Percentiles rank a stretch among this genome's conserved stretches.
These are phyloP conservation scores for Mimumesa dahlbomi DNA, from an alignment of 2,888 invertebrate genomes.

Conservation along the genomic window DNA sequence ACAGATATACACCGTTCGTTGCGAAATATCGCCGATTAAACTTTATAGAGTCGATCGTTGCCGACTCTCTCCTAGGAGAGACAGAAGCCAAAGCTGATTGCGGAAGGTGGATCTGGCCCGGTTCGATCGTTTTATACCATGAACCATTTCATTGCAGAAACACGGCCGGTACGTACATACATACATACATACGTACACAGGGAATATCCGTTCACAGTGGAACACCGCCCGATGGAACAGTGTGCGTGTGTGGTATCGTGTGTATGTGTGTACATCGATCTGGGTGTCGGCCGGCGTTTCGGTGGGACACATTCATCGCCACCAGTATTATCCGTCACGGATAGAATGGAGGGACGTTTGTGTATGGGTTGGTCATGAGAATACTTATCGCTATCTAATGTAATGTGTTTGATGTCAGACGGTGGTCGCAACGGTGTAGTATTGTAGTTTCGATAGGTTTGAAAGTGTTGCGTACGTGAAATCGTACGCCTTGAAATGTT, in stretches of 20 bases:
- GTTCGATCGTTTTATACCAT: conserved; percentile 26
- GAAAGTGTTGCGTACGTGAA: no score
- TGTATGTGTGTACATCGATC: conserved; percentile 28
- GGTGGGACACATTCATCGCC: conserved; percentile 17
- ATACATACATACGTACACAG: conserved; percentile 1
- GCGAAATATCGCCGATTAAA: conserved; percentile 59
- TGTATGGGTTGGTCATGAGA: no score
- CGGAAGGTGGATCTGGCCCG: conserved; percentile 14
- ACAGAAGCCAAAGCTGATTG: conserved; percentile 42
- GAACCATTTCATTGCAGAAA: conserved; percentile 25
- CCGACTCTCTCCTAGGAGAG: conserved; percentile 33
- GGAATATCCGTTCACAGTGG: neutral
- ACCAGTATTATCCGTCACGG: conserved; percentile 28
- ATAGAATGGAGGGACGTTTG: no score
- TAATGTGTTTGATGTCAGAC: conserved; percentile 23
- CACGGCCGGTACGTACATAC: neutral
- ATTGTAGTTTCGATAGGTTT: no score
- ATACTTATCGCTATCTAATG: conserved; percentile 13
- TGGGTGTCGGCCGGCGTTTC: conserved; percentile 25
- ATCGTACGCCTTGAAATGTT: no score
- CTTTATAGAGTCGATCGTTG: conserved; percentile 48
- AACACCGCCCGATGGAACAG: conserved; percentile 7
- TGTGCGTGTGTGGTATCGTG: conserved; percentile 15
- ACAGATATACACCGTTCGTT: conserved; percentile 57
- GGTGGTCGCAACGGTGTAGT: no score